Base-by-base conservation (phyloP, 2,888 invertebrate species). In the Herminia tarsipennalis region DNA sequence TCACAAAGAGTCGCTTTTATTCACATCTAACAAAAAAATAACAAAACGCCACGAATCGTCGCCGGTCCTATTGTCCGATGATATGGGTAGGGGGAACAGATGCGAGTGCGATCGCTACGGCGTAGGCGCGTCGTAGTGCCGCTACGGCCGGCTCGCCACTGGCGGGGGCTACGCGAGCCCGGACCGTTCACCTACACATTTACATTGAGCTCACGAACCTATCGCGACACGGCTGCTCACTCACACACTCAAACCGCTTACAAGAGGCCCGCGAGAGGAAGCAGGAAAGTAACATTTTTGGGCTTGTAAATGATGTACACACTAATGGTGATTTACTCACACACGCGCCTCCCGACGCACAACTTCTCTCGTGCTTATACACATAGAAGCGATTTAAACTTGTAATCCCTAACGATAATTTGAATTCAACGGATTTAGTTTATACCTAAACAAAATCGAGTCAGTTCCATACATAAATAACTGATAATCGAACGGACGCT, bases 331-430 rank as follows among this genome's bases (percentile, higher is more conserved):
- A 81, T 83, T 81, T 76, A 84, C 86, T 64, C 86, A 81, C 84
- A 90, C 89, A 76, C 53, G 30, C 53, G 55, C 45, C 45, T 12
- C 44, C 63, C 64, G 63, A 78, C 77, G 74, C 78, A 76, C 77
- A 68, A 68, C 55, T 66, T 61, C 72, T 76, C 73, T 71, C 67
- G 66, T 78, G 78, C 72, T 73, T 71, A 76, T 82, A 84, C 78
- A 84, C 83, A 81, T 81, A 78, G 69, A 65, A 80, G 74, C 84
- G 86, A 86, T 86, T 86, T 86, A 83, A 89, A 89, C 84, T 89
- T 90, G 86, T 89, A 88, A 90, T 88, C 87, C 86, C 77, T 80
- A 81, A 86, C 81, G 86, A 88, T 88, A 81, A 89, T 89, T 88
- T 86, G 81, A 86, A 86, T 88, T 84, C 83, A 81, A 81, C 76